Evolutionary conservation across 2,888 invertebrate genomes (phyloP), one percentile per base, ranked within the genome.

Genomic region (Lordiphosa andalusiaca): DNA sequence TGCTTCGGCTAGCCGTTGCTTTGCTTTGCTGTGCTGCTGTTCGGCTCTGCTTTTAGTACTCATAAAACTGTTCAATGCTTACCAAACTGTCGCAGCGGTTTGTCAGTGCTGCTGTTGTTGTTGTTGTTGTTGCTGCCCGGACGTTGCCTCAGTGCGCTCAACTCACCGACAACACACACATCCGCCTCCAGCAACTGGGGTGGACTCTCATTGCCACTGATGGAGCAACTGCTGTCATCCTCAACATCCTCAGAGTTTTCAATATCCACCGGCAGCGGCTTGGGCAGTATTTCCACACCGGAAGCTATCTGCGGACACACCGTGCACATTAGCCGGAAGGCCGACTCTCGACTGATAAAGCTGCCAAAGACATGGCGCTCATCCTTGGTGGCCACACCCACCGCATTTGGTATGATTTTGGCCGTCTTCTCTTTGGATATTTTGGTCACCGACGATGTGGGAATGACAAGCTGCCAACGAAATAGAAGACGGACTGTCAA

Each of bases 401-500:
- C 95, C 10, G 98, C 98, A 90, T 98, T 98, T 47, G 98, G 98
- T 84, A 98, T 96, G 73, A 98, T 96, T 73, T 95, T 93, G 1
- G 97, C 98, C 59, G 97, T 97, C 90, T 96, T 96, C 90, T 97
- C 97, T 88, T 97, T 96, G 39, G 95, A 96, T 85, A 98, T 95
- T 88, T 94, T 93, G 52, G 94, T 92, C 55, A 98, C 97, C 60
- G 95, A 94, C 55, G 92, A 91, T 72, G 96, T 94, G 42, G 97
- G 97, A 86, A 98, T 97, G 82, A 97, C 91, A 74, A 97, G 91
- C 95, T 96, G 39, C 0, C 36, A 52, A 21, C 33, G n/a, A 16
- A 16, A 16, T 30, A 9, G 4, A 30, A 9, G 4, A 30, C 2
- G 3, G 25, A 25, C 6, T 25, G 9, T 30, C 1, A 9, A 3